phyloP scores from a whole-genome alignment of 2,797 vertebrate species.

The Leptodactylus fallax region DNA sequence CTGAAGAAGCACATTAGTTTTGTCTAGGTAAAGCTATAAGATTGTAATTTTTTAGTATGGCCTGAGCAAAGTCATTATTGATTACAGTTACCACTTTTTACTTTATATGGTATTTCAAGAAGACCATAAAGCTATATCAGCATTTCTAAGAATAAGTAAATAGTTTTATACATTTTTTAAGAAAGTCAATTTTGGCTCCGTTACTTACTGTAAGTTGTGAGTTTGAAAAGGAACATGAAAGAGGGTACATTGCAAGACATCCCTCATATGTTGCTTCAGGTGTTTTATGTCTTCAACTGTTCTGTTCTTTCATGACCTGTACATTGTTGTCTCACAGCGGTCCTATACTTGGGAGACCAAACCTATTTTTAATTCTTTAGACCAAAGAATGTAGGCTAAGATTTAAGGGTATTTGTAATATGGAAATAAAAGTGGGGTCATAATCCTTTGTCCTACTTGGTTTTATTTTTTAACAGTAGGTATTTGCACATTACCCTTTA shows the following conservation, averaged over 20 bases:
- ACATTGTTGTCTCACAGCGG: constrained; percentile 39
- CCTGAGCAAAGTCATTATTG: too few relatives aligned
- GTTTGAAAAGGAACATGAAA: constrained; percentile 11
- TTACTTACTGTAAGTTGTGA: not conserved
- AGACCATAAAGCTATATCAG: too few relatives aligned
- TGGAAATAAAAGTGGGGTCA: constrained; percentile 44
- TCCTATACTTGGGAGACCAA: constrained; percentile 29
- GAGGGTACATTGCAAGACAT: not conserved
- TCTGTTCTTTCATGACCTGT: constrained; percentile 16
- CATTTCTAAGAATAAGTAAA: too few relatives aligned
- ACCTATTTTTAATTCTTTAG: constrained; percentile 43
- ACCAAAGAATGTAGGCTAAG: constrained; percentile 19
- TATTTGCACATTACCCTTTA: constrained; percentile 12
- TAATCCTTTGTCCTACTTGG: not conserved
- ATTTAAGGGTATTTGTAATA: constrained; percentile 38
- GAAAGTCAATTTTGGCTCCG: not conserved
- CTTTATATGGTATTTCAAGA: too few relatives aligned
- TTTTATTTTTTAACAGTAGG: constrained; percentile 26
- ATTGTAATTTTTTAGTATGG: too few relatives aligned
- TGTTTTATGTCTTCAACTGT: constrained; percentile 33
- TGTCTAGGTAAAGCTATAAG: too few relatives aligned
- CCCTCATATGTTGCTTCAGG: not conserved
- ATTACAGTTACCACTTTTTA: too few relatives aligned
- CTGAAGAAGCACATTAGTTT: too few relatives aligned
- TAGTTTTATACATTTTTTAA: too few relatives aligned